These are phyloP conservation scores for Kradibia gibbosae DNA, from an alignment of 1,140 invertebrate species.

Conservation along the genomic window DNA sequence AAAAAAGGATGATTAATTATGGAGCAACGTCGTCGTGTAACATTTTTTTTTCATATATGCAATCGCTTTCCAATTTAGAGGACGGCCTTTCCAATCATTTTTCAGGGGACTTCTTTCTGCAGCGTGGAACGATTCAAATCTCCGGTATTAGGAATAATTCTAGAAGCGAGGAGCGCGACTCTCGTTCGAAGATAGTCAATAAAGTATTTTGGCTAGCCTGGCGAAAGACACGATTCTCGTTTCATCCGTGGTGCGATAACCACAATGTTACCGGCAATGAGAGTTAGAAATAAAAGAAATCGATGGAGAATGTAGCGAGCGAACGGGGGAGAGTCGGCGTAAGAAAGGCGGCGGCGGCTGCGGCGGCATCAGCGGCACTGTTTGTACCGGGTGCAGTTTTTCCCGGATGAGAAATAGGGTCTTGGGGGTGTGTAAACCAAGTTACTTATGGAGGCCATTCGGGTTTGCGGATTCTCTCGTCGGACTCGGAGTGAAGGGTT, in stretches of 20 bases:
- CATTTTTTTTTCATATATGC: neutral
- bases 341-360: slow-evolving; percentile 10
- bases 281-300: slow-evolving; percentile 32
- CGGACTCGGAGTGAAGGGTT: slow-evolving; percentile 58
- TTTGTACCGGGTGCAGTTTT: slow-evolving; percentile 57
- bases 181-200: neutral
- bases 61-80: neutral
- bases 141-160: slow-evolving; percentile 9
- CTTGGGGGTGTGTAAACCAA: slow-evolving; percentile 70
- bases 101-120: neutral
- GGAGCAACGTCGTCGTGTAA: neutral
- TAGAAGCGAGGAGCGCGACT: neutral
- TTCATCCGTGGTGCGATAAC: neutral
- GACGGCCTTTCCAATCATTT: neutral
- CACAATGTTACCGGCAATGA: slow-evolving; percentile 12
- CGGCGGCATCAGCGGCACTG: slow-evolving; percentile 51
- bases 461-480: slow-evolving; percentile 59
- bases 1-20: neutral
- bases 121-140: neutral
- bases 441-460: slow-evolving; percentile 72
- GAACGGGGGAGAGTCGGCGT: neutral
- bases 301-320: neutral
- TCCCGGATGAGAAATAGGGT: slow-evolving; percentile 69
- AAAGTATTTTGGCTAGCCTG: neutral
- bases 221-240: slow-evolving; percentile 35